Conservation (phyloP, 2,113 vertebrate species). For the Mugil cephalus region DNA sequence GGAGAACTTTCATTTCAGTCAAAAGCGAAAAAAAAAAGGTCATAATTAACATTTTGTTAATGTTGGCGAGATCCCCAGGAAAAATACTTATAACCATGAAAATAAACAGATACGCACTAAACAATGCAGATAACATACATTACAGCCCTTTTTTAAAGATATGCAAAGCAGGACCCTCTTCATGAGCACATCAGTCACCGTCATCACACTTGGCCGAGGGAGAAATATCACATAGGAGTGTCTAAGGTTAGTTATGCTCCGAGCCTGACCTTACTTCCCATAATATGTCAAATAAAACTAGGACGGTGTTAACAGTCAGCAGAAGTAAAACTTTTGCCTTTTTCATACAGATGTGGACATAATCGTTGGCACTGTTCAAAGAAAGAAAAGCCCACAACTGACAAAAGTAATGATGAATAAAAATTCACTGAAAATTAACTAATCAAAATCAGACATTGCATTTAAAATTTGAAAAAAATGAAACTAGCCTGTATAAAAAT, state of each 20-base stretch:
- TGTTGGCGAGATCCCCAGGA: constrained; percentile 33
- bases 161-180: constrained; percentile 23
- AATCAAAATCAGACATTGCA: too few relatives aligned
- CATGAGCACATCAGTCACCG: neutral
- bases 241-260: constrained; percentile 1
- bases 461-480: too few relatives aligned
- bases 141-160: constrained; percentile 22
- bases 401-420: too few relatives aligned
- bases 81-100: constrained; percentile 24
- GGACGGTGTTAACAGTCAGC: neutral
- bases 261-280: constrained; percentile 1
- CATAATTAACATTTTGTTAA: constrained; percentile 75
- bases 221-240: constrained; percentile 5
- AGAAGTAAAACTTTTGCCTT: constrained; percentile 1
- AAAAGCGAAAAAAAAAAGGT: constrained; percentile 71
- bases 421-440: too few relatives aligned
- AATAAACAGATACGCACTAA: constrained; percentile 42
- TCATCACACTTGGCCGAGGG: constrained; percentile 6
- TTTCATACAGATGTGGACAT: neutral
- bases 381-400: neutral
- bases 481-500: too few relatives aligned
- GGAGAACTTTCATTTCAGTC: constrained; percentile 48
- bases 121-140: constrained; percentile 42
- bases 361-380: neutral
- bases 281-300: constrained; percentile 18